A percentile compares a stretch with the other conserved stretches of the same genome.
phyloP scores from a whole-genome alignment of 2,888 invertebrate species.

The Aquatica leii region DNA sequence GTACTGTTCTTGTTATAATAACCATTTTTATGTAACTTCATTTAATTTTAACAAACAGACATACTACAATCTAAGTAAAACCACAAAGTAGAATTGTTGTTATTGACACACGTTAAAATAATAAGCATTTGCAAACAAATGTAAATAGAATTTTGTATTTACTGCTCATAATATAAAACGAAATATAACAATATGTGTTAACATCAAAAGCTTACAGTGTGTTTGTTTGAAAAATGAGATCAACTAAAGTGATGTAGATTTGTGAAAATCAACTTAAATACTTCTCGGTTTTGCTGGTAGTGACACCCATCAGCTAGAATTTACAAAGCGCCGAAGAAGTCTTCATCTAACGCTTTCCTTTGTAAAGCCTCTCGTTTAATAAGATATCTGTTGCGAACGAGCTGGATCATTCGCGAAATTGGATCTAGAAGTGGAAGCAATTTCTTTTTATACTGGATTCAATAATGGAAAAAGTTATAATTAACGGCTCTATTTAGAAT shows the following conservation, averaged over 20 bases:
- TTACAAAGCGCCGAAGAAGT: constrained; percentile 53
- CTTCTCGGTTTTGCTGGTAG: constrained; percentile 45
- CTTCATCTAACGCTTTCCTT: constrained; percentile 48
- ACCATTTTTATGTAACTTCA: no score
- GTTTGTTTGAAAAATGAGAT: constrained; percentile 46
- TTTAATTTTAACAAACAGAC: no score
- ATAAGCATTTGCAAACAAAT: no score
- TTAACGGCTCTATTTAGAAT: constrained; percentile 47
- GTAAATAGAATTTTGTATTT: no score
- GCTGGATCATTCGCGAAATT: constrained; percentile 51
- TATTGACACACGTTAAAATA: no score
- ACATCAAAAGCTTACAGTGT: constrained; percentile 52
- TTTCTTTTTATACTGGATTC: constrained; percentile 53
- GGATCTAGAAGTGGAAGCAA: constrained; percentile 52
- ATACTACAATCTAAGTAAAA: no score
- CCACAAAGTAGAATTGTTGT: no score
- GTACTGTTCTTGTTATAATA: no score
- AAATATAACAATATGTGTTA: constrained; percentile 49
- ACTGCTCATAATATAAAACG: no score
- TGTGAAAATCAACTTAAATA: constrained; percentile 42
- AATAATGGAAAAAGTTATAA: constrained; percentile 56
- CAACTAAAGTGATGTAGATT: constrained; percentile 43
- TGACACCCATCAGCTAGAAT: constrained; percentile 53
- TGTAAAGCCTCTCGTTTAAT: constrained; percentile 52
- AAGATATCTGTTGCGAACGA: constrained; percentile 51